These are phyloP conservation scores for Petrocephalus sullivani DNA, from an alignment of 2,797 vertebrate species.

Conservation along the genomic window DNA sequence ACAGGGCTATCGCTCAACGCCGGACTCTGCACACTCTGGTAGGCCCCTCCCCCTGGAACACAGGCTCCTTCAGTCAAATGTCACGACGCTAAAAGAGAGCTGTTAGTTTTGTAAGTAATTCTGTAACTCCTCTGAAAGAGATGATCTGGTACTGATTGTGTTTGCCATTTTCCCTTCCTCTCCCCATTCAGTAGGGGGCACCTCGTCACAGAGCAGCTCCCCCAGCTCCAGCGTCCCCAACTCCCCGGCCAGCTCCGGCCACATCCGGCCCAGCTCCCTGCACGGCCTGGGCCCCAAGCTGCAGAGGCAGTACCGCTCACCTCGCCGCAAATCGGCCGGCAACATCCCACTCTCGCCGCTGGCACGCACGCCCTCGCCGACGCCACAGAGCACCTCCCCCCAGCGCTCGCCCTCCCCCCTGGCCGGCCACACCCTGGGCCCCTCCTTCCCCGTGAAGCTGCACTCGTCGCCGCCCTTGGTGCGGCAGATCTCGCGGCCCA, in stretches of 20 bases:
- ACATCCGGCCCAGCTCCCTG: slow-evolving; percentile 89
- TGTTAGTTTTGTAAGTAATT: background rate
- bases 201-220: slow-evolving; percentile 94
- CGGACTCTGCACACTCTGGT: slow-evolving; percentile 86
- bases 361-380: slow-evolving; percentile 90
- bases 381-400: slow-evolving; percentile 82
- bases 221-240: slow-evolving; percentile 92
- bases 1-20: slow-evolving; percentile 79
- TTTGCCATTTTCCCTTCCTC: background rate
- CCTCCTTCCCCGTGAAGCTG: slow-evolving; percentile 82
- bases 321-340: slow-evolving; percentile 87
- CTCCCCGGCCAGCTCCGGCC: slow-evolving; percentile 88
- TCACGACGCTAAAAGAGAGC: background rate
- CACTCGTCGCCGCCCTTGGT: slow-evolving; percentile 86
- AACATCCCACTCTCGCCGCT: slow-evolving; percentile 92
- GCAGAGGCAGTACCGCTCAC: slow-evolving; percentile 90
- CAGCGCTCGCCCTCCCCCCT: slow-evolving; percentile 88
- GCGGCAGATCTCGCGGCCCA: slow-evolving; percentile 86
- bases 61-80: background rate
- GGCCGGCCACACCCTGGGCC: slow-evolving; percentile 67
- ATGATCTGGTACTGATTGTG: background rate
- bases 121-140: background rate
- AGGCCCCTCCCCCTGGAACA: background rate
- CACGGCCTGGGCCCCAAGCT: slow-evolving; percentile 91
- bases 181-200: slow-evolving; percentile 69